Percentiles rank a stretch among this genome's conserved stretches.
Conservation (phyloP, 2,888 invertebrate genomes). For the Griposia aprilina region DNA sequence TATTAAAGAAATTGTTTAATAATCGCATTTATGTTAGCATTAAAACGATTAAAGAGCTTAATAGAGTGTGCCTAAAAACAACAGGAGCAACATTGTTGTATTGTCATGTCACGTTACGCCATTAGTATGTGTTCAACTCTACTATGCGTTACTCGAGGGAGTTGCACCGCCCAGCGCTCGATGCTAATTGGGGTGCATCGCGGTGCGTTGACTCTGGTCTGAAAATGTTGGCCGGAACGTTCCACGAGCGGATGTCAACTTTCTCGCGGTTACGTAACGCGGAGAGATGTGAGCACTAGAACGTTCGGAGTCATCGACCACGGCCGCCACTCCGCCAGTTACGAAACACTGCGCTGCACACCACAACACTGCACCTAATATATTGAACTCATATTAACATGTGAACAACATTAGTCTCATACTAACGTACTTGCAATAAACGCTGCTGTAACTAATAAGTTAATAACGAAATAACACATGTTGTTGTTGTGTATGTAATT, state of each 20-base stretch:
- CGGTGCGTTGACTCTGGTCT: constrained; percentile 75
- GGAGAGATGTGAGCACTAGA: constrained; percentile 87
- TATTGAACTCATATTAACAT: constrained; percentile 46
- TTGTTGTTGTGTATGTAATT: constrained; percentile 9
- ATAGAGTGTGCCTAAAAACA: not conserved
- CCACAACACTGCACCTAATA: constrained; percentile 75
- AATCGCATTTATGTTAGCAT: constrained; percentile 16
- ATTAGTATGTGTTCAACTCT: constrained; percentile 20
- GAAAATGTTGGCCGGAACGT: constrained; percentile 75
- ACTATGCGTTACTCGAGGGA: constrained; percentile 37
- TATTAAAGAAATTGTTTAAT: constrained; percentile 22
- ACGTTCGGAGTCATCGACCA: constrained; percentile 91
- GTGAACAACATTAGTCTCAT: constrained; percentile 6
- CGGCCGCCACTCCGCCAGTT: constrained; percentile 82
- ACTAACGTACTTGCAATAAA: constrained; percentile 9
- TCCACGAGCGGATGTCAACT: constrained; percentile 87
- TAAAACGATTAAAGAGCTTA: constrained; percentile 23
- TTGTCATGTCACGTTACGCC: constrained; percentile 18
- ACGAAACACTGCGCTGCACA: constrained; percentile 82
- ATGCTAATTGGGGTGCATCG: constrained; percentile 73
- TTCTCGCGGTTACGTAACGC: constrained; percentile 88
- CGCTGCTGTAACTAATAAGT: not conserved
- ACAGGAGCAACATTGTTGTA: constrained; percentile 15
- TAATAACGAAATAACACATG: constrained; percentile 25
- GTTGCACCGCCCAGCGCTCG: constrained; percentile 34